Conservation (phyloP, 2,797 vertebrate genomes). For the Brotogeris chrysoptera region DNA sequence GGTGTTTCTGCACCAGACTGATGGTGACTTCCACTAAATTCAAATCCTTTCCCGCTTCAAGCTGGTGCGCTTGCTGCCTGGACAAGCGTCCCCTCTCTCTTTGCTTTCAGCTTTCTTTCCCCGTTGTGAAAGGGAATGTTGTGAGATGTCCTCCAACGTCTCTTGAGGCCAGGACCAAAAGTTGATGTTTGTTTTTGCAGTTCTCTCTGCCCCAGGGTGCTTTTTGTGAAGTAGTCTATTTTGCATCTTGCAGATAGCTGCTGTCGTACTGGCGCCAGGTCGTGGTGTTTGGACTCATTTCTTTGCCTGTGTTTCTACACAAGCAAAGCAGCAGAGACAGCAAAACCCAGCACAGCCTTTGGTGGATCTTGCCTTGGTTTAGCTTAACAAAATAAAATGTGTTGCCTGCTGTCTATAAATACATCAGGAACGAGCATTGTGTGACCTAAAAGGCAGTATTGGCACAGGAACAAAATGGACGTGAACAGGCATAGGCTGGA, state of each 20-base stretch:
- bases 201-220: neutral
- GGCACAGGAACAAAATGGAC: neutral
- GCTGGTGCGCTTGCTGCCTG: neutral
- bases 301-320: neutral
- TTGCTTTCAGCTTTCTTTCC: neutral
- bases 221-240: rapidly evolving
- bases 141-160: neutral
- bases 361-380: neutral
- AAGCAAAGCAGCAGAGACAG: neutral
- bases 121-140: neutral
- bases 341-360: neutral
- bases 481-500: neutral
- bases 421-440: neutral
- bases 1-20: neutral
- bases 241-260: neutral
- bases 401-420: neutral
- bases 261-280: neutral
- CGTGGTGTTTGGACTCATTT: neutral
- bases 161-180: neutral
- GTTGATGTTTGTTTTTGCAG: neutral
- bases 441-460: neutral
- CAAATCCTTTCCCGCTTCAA: neutral
- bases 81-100: neutral
- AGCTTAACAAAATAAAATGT: neutral
- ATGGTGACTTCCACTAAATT: neutral